A percentile compares a stretch with the other conserved stretches of the same genome.
These are phyloP conservation scores for Holotrichia oblita DNA, from an alignment of 1,140 invertebrate genomes.

Conservation along the genomic window DNA sequence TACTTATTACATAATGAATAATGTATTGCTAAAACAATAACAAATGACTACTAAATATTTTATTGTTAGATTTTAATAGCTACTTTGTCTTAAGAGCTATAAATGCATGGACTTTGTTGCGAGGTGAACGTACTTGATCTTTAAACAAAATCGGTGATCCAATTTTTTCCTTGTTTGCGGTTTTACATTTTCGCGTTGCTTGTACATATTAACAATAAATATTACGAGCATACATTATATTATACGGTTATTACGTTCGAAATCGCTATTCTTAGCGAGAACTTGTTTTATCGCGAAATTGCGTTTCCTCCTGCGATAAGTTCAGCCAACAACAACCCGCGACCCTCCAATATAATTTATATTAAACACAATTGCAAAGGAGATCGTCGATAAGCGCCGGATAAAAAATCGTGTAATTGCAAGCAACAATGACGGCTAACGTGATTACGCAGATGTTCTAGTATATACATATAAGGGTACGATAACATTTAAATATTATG, in stretches of 20 bases:
- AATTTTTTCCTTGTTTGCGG: background rate
- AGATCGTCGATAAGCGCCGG: conserved; percentile 24
- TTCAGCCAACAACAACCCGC: conserved; percentile 10
- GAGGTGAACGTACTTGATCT: background rate
- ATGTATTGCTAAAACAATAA: too few relatives aligned
- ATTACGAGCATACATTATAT: background rate
- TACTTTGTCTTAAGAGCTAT: background rate
- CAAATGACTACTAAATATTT: too few relatives aligned
- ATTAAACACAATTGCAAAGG: conserved; percentile 28
- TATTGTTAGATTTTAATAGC: background rate
- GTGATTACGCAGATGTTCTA: background rate
- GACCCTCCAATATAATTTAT: conserved; percentile 19
- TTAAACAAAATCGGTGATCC: conserved; percentile 1
- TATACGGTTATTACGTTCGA: conserved; percentile 24
- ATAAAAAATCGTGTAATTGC: conserved; percentile 29
- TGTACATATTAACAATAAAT: conserved; percentile 7
- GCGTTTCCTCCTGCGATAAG: conserved; percentile 32
- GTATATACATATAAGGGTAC: background rate
- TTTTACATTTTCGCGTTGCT: background rate
- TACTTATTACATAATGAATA: too few relatives aligned
- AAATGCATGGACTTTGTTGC: background rate
- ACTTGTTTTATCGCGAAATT: conserved; percentile 35
- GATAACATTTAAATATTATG: too few relatives aligned
- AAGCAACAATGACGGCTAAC: background rate
- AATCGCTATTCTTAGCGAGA: conserved; percentile 27